Percentiles rank a stretch among this genome's conserved stretches.
Conservation (phyloP, 2,113 vertebrate species). For the Phocoena phocoena region DNA sequence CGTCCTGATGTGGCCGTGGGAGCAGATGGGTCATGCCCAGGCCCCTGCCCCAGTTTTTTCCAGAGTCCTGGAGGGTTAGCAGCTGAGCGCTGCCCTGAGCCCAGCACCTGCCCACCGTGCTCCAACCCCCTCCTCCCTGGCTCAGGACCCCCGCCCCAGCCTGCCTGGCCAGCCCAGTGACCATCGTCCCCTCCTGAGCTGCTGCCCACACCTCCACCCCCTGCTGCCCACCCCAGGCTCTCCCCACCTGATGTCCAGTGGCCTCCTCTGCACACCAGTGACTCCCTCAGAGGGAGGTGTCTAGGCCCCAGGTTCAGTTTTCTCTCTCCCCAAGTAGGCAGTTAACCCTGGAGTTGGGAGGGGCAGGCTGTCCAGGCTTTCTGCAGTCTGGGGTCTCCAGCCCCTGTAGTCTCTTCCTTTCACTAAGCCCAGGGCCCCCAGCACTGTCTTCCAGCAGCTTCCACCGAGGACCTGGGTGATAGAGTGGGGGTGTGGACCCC, state of each 20-base stretch:
- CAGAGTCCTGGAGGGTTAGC: neutral
- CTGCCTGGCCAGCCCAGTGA: neutral
- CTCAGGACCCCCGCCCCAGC: neutral
- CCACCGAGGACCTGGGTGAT: accelerated
- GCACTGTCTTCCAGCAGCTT: neutral
- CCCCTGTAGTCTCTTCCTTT: neutral
- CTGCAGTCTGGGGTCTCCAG: neutral
- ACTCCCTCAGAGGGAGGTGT: neutral
- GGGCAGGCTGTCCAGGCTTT: neutral
- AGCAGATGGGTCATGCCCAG: accelerated
- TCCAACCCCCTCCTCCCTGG: neutral
- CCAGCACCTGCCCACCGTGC: neutral
- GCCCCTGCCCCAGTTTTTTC: neutral
- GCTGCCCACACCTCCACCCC: neutral
- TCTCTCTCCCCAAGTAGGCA: neutral
- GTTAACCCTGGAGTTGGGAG: neutral
- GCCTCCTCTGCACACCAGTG: no score
- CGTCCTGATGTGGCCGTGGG: neutral
- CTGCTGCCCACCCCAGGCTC: neutral
- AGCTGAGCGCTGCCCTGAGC: neutral
- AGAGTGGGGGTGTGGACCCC: accelerated
- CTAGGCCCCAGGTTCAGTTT: accelerated
- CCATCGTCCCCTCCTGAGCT: neutral
- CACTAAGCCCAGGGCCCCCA: neutral
- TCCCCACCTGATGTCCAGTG: neutral